phyloP scores from a whole-genome alignment of 2,113 vertebrate genomes.

The Variabilichromis moorii region DNA sequence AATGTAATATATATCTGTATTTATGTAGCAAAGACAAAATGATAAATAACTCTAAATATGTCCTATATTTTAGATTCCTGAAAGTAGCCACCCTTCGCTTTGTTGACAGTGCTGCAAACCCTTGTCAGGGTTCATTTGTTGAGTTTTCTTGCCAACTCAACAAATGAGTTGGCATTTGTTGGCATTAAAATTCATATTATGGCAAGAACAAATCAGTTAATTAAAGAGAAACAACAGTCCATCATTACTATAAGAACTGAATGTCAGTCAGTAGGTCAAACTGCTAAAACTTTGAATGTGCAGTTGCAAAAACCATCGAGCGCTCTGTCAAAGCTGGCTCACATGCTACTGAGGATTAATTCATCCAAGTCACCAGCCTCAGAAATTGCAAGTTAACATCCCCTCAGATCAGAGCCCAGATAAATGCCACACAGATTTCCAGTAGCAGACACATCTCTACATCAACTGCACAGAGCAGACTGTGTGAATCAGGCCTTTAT shows the following conservation, averaged over 20 bases:
- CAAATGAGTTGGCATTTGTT: no score
- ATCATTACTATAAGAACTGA: background rate
- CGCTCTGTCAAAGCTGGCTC: background rate
- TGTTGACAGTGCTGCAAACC: background rate
- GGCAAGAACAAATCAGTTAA: background rate
- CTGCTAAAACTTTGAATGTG: background rate
- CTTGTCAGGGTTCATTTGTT: background rate
- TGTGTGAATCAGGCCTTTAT: background rate
- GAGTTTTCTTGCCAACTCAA: background rate
- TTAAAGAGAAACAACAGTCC: background rate
- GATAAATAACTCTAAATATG: background rate
- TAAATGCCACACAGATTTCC: background rate
- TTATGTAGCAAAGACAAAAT: background rate
- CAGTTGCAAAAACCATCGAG: background rate
- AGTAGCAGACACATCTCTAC: background rate
- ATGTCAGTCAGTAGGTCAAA: background rate
- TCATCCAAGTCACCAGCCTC: background rate
- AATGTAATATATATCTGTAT: background rate
- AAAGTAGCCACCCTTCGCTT: background rate
- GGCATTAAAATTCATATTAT: background rate
- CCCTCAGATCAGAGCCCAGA: background rate
- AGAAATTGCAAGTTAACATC: background rate
- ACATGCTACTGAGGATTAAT: accelerated
- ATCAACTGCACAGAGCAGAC: accelerated
- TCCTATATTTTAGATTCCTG: background rate